Conservation (phyloP, 2,888 invertebrate genomes). For the Acleris cristana region DNA sequence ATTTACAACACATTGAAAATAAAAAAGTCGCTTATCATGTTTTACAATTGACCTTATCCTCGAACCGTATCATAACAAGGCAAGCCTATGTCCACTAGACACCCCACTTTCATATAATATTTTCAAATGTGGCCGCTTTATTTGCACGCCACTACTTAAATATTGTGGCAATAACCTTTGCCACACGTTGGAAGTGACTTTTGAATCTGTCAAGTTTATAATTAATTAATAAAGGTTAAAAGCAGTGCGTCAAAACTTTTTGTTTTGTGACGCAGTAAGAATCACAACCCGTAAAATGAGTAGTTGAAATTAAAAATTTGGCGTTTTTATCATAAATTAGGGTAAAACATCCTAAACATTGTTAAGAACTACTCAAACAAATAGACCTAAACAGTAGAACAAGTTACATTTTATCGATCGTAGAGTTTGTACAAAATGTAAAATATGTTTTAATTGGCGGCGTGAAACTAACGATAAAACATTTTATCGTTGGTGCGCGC, state of each 20-base stretch:
- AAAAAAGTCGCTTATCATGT: conserved; percentile 30
- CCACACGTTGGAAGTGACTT: conserved; percentile 16
- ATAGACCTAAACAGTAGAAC: too few relatives aligned
- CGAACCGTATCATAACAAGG: conserved; percentile 34
- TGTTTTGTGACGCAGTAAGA: too few relatives aligned
- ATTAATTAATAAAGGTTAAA: too few relatives aligned
- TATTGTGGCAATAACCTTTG: conserved; percentile 2
- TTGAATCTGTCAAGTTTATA: neutral
- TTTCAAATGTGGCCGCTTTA: conserved; percentile 2
- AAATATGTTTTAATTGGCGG: too few relatives aligned
- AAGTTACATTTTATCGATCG: too few relatives aligned
- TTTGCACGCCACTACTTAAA: neutral
- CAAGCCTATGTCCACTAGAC: conserved; percentile 24
- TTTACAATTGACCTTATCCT: conserved; percentile 34
- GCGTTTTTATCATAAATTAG: neutral
- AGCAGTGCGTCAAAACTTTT: too few relatives aligned
- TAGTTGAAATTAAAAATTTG: neutral
- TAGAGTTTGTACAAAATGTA: too few relatives aligned
- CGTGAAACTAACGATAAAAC: too few relatives aligned
- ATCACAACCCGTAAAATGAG: neutral
- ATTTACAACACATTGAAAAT: conserved; percentile 13
- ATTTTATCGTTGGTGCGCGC: too few relatives aligned
- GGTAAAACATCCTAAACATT: too few relatives aligned
- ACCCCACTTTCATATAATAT: neutral
- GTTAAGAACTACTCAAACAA: too few relatives aligned